Base-by-base conservation (phyloP, 2,113 vertebrate genomes). In the Pipa parva region DNA sequence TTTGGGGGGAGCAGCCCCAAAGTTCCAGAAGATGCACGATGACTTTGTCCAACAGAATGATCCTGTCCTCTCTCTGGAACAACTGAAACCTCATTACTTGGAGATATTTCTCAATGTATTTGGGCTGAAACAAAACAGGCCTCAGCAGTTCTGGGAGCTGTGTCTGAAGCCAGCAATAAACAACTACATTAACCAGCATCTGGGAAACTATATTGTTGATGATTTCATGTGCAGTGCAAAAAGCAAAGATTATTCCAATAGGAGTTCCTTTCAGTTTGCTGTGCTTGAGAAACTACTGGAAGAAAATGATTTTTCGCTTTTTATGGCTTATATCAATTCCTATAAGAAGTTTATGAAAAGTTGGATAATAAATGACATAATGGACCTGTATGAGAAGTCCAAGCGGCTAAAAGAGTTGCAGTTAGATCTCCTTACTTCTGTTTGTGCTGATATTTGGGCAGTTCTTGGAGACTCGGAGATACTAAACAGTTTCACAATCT, bases 171-270 rank as follows among this genome's bases (percentile, higher is more conserved):
- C 70, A n/a, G 73, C 71, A 18, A 18, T 63, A 6, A 21, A 25
- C 4, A 21, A 70, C 3, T 29, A 70, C 17, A 29, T 59, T 15
- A 18, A 59, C 27, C 51, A 51, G 51, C 46, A 58, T 28, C 64
- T 77, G 52, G 75, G 75, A 11, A 21, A 66, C 50, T 54, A 69
- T 21, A 74, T 74, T 25, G 64, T 74, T 3, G 64, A 76, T 36
- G 60, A 72, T 5, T 4, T 74, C 12, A 48, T 71, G 20, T 25
- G 42, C n/a, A 51, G 66, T 13, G n/a, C 20, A 7, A 25, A 57
- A 12, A 57, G 46, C 21, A 50, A 58, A 8, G 37, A 48, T 25
- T 62, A 67, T 26, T 60, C 51, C 17, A 70, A 57, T 20, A 28
- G 71, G 18, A 58, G 42, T 5, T 59, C 51, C 27, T 71, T 77